These are phyloP conservation scores for Poecilia velifera DNA, from an alignment of 2,797 vertebrate genomes.

Conservation along the genomic window DNA sequence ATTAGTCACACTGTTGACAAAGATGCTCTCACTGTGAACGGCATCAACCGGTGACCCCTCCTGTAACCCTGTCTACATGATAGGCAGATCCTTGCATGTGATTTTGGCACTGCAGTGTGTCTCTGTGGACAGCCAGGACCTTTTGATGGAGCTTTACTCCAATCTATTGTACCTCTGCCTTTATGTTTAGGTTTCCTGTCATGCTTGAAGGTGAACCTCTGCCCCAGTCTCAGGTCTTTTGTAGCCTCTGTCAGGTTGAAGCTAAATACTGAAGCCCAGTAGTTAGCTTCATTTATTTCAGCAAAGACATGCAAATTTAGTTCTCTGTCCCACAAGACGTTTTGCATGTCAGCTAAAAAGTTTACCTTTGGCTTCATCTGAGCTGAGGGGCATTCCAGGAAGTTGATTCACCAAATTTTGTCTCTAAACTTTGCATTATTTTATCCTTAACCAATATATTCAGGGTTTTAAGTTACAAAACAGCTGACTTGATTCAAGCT, in stretches of 20 bases:
- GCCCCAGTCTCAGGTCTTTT: not conserved
- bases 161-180: not conserved
- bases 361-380: not conserved
- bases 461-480: not conserved
- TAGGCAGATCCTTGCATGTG: slow-evolving; percentile 22
- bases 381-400: not conserved
- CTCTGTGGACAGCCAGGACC: slow-evolving; percentile 12
- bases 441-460: not conserved
- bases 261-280: no score
- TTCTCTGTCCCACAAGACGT: not conserved
- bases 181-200: not conserved
- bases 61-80: slow-evolving; percentile 42
- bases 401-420: not conserved
- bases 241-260: not conserved
- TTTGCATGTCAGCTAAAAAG: not conserved
- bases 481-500: not conserved
- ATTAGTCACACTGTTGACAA: slow-evolving; percentile 70
- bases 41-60: slow-evolving; percentile 39
- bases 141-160: not conserved
- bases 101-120: slow-evolving; percentile 17
- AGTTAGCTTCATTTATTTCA: not conserved
- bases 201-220: not conserved
- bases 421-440: not conserved
- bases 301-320: not conserved
- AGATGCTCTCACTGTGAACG: slow-evolving; percentile 42